Conservation (phyloP, 2,113 vertebrate species). For the Actenoides hombroni region DNA sequence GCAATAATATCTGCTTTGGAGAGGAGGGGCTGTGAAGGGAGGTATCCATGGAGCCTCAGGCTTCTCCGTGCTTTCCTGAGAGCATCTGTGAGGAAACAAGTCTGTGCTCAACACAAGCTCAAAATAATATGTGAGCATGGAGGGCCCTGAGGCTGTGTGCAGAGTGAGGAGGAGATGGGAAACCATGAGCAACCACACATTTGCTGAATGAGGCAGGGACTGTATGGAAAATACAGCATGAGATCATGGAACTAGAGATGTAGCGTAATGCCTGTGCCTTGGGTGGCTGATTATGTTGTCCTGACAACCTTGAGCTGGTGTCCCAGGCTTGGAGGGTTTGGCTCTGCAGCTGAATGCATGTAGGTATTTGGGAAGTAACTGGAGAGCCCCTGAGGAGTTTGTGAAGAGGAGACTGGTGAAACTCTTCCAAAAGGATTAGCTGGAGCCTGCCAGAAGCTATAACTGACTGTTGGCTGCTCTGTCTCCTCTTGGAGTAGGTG, state of each 20-base stretch:
- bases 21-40: neutral
- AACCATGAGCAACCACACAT: neutral
- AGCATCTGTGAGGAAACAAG: neutral
- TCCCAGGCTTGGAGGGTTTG: constrained; percentile 36
- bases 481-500: constrained; percentile 43
- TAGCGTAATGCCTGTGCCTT: neutral
- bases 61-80: neutral
- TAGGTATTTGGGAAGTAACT: constrained; percentile 62
- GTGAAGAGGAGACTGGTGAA: constrained; percentile 46
- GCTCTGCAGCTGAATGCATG: neutral
- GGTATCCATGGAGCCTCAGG: neutral
- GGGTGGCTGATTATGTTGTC: constrained; percentile 47
- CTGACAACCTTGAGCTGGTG: constrained; percentile 43
- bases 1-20: neutral
- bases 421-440: constrained; percentile 50
- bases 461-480: constrained; percentile 40
- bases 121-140: neutral
- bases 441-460: constrained; percentile 49
- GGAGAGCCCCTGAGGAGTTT: constrained; percentile 46
- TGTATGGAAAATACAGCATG: constrained; percentile 35
- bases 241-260: constrained; percentile 54
- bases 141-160: neutral
- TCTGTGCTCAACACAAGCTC: neutral
- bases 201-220: neutral
- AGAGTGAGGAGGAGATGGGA: neutral